phyloP scores from a whole-genome alignment of 2,797 vertebrate species.

The Rhyacichthys aspro region DNA sequence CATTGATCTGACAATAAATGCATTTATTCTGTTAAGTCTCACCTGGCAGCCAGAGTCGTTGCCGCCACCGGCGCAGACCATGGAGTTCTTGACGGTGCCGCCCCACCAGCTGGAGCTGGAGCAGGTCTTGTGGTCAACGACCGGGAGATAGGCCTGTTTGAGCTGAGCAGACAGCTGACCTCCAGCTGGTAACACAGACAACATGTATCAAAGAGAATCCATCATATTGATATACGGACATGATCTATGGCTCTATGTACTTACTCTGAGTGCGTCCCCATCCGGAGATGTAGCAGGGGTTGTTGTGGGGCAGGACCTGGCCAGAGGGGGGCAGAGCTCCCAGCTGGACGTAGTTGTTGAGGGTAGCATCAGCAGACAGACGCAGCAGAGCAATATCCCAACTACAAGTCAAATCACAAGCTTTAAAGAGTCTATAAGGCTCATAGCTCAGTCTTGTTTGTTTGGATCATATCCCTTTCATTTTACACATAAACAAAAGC shows the following conservation, averaged over 20 bases:
- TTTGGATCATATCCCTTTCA: no score
- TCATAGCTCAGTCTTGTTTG: no score
- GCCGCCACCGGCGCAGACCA: slow-evolving; percentile 90
- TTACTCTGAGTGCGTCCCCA: slow-evolving; percentile 90
- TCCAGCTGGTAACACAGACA: slow-evolving; percentile 50
- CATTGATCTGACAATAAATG: no score
- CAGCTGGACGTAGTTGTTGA: slow-evolving; percentile 85
- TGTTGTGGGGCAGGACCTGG: slow-evolving; percentile 84
- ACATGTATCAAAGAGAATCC: not conserved
- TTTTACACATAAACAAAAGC: no score
- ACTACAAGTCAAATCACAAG: slow-evolving; percentile 62
- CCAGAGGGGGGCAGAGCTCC: slow-evolving; percentile 77
- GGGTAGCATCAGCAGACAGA: slow-evolving; percentile 74
- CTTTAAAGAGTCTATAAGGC: no score
- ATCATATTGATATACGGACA: no score
- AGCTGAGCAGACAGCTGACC: slow-evolving; percentile 83
- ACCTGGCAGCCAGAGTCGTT: slow-evolving; percentile 87
- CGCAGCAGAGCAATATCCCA: slow-evolving; percentile 89
- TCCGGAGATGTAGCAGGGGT: slow-evolving; percentile 88
- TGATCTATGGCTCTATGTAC: slow-evolving; percentile 27
- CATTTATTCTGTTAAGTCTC: not conserved
- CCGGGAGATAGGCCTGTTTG: slow-evolving; percentile 86
- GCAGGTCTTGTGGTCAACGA: slow-evolving; percentile 82
- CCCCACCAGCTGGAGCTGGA: slow-evolving; percentile 85
- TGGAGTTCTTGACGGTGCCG: slow-evolving; percentile 82